Evolutionary conservation across 2,797 vertebrate species (phyloP).

Genomic region (Pogoniulus pusillus): DNA sequence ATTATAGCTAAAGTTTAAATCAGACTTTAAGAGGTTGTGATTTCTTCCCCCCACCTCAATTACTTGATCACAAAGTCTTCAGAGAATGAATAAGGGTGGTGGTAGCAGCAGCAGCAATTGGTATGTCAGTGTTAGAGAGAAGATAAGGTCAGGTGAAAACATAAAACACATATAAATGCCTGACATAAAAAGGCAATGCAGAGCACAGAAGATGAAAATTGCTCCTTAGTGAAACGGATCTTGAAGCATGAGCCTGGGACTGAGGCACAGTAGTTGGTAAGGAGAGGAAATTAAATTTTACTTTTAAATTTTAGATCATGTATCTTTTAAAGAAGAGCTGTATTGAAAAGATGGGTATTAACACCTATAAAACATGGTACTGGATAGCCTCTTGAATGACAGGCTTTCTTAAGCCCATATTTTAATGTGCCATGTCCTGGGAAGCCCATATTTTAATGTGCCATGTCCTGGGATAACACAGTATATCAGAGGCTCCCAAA

Average conservation of each 20-base stretch:
- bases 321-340: conserved; percentile 28
- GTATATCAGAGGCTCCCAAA: neutral
- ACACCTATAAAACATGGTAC: conserved; percentile 1
- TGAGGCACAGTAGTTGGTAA: neutral
- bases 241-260: conserved; percentile 20
- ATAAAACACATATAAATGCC: conserved; percentile 22
- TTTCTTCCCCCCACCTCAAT: neutral
- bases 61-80: neutral
- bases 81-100: neutral
- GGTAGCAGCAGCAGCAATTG: neutral
- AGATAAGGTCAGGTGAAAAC: neutral
- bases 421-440: neutral
- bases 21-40: neutral
- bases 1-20: neutral
- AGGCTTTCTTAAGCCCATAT: neutral
- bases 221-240: conserved; percentile 37
- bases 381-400: conserved; percentile 12
- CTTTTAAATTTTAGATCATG: conserved; percentile 64
- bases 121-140: neutral
- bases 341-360: conserved; percentile 22
- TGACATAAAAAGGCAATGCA: conserved; percentile 24
- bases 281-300: conserved; percentile 72
- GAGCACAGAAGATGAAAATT: conserved; percentile 24
- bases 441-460: neutral
- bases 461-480: neutral